These are phyloP conservation scores for Pterois miles DNA, from an alignment of 2,797 vertebrate species.

Conservation along the genomic window DNA sequence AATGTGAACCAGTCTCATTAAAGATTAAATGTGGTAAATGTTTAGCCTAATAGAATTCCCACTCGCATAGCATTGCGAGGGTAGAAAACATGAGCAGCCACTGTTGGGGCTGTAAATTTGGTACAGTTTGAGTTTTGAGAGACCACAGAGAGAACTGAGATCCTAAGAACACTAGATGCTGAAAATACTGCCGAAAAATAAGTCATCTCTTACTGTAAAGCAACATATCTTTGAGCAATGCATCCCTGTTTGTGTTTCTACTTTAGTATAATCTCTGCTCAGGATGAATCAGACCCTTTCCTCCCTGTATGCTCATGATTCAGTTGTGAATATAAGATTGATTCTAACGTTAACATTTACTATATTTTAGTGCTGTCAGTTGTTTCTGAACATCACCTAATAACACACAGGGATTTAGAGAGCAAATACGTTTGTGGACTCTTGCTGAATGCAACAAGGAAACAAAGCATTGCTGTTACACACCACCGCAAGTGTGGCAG, in stretches of 20 bases:
- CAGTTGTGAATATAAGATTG: slow-evolving; percentile 4
- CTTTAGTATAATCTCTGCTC: background rate
- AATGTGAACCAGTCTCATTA: slow-evolving; percentile 72
- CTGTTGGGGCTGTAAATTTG: background rate
- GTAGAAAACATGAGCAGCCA: slow-evolving; percentile 28
- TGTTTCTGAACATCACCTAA: background rate
- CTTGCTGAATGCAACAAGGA: slow-evolving; percentile 20
- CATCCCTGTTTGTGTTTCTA: slow-evolving; percentile 13
- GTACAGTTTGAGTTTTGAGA: slow-evolving; percentile 10
- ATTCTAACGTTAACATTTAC: background rate
- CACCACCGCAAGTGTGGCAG: slow-evolving; percentile 55
- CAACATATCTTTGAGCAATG: slow-evolving; percentile 15
- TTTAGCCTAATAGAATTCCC: slow-evolving; percentile 67
- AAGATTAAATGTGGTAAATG: slow-evolving; percentile 74
- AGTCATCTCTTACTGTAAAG: background rate
- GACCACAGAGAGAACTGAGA: background rate
- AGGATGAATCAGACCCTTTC: slow-evolving; percentile 3
- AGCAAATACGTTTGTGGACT: slow-evolving; percentile 1
- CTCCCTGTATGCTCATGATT: background rate
- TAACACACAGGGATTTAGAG: background rate
- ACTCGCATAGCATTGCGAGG: slow-evolving; percentile 44
- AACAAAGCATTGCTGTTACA: slow-evolving; percentile 47
- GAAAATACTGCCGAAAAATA: slow-evolving; percentile 14
- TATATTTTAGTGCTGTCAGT: background rate
- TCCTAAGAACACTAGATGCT: background rate